Base-by-base conservation (phyloP, 1,140 invertebrate species). In the Ganaspis sp. region DNA sequence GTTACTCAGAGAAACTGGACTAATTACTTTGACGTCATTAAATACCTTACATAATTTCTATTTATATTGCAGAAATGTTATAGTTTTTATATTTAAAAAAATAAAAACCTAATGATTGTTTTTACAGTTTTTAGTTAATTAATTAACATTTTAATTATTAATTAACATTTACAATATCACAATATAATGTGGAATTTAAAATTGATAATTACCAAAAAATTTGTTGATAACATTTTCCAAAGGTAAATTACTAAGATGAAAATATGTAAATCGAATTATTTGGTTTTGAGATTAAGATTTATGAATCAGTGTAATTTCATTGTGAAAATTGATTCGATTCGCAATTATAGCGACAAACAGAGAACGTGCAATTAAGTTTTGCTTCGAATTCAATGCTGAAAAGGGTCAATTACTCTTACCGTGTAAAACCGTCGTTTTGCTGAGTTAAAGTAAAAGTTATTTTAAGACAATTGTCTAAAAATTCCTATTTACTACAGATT, bases 391-490 rank as follows among this genome's bases (percentile, higher is more conserved):
- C 23, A 64, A 29, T 64, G 58, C 58, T 34, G 26, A 64, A 64
- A 64, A 64, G 58, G 58, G 58, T 64, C 58, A 64, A 64, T 64
- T 64, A 64, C 26, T 64, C 58, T 64, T 64, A 26, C 23, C 58
- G 23, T 34, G 23, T 29, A n/a, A n/a, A 64, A n/a, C n/a, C n/a
- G 11, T n/a, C 58, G 11, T 64, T 64, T 64, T 34, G 58, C 58
- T 29, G 58, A 64, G 23, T 29, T 6, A 64, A 64, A 26, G 11
- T 29, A 15, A 64, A 29, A 29, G 23, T 29, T 29, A 29, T 64
- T 64, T 64, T 29, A 64, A n/a, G 23, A n/a, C 4, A 64, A 29
- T 64, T 15, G 11, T 29, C 23, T 4, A n/a, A 29, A 64, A 64
- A 26, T n/a, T n/a, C n/a, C n/a, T n/a, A n/a, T n/a, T n/a, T n/a